A percentile compares a stretch with the other conserved stretches of the same genome.
Conservation (phyloP, 2,888 invertebrate species). For the Hirtodrosophila cameraria region DNA sequence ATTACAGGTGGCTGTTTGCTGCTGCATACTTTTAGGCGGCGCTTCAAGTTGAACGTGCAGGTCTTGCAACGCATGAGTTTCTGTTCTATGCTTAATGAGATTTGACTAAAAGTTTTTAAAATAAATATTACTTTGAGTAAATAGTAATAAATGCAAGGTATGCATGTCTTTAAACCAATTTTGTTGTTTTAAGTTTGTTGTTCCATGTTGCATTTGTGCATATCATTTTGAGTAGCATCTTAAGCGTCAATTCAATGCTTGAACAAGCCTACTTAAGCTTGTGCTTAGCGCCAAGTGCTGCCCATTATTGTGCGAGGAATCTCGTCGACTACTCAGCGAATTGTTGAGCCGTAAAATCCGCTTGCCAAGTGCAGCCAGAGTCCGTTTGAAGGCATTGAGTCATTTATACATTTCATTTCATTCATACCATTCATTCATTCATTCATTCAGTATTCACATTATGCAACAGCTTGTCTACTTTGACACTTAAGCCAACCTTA, state of each 20-base stretch:
- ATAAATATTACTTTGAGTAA: too few relatives aligned
- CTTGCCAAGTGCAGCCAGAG: conserved; percentile 33
- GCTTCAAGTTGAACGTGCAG: neutral
- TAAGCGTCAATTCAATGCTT: conserved; percentile 39
- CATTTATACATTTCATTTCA: too few relatives aligned
- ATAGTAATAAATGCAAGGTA: too few relatives aligned
- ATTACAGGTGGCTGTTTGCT: conserved; percentile 44
- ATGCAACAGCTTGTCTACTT: conserved; percentile 48
- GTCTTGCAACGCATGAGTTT: too few relatives aligned
- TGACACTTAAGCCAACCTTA: conserved; percentile 9
- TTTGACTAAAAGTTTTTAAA: too few relatives aligned
- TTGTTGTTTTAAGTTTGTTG: too few relatives aligned
- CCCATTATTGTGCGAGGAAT: neutral
- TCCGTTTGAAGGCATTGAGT: conserved; percentile 12
- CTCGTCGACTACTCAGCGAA: conserved; percentile 7
- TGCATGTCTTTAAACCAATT: too few relatives aligned
- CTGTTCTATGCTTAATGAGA: too few relatives aligned
- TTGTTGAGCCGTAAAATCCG: conserved; percentile 67
- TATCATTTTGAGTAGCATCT: conserved; percentile 30
- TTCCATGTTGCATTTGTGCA: conserved; percentile 34
- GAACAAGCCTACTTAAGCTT: too few relatives aligned
- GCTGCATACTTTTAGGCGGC: conserved; percentile 39
- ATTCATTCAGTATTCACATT: conserved; percentile 18
- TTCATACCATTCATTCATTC: too few relatives aligned
- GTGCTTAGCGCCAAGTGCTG: conserved; percentile 15